These are phyloP conservation scores for Planiliza haematocheilus DNA, from an alignment of 2,113 vertebrate genomes.

Conservation along the genomic window DNA sequence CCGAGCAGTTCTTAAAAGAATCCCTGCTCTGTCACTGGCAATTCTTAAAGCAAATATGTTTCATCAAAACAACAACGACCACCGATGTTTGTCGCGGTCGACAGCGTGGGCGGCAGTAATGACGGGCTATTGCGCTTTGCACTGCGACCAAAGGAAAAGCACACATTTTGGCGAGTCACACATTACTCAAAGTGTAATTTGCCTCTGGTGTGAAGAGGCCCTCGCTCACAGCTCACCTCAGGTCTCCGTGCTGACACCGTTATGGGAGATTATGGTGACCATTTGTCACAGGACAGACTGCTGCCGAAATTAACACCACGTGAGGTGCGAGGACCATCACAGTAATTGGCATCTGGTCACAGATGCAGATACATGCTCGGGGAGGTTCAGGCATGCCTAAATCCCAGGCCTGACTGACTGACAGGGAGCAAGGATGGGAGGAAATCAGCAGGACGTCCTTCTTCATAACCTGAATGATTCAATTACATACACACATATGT, in stretches of 20 bases:
- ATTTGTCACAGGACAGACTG: slow-evolving; percentile 74
- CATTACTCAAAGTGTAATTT: slow-evolving; percentile 54
- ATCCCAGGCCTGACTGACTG: slow-evolving; percentile 4
- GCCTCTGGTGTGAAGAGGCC: slow-evolving; percentile 59
- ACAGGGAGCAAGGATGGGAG: slow-evolving; percentile 1
- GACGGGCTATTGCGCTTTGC: slow-evolving; percentile 68
- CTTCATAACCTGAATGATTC: slow-evolving; percentile 10
- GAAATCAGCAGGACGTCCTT: slow-evolving; percentile 12
- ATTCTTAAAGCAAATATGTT: slow-evolving; percentile 60
- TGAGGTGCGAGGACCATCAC: slow-evolving; percentile 49
- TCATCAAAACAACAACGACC: slow-evolving; percentile 55
- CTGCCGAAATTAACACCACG: slow-evolving; percentile 62
- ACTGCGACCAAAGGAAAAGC: slow-evolving; percentile 50
- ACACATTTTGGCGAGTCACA: slow-evolving; percentile 56
- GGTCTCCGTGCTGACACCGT: slow-evolving; percentile 51
- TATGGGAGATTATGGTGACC: slow-evolving; percentile 62
- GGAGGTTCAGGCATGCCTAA: neutral
- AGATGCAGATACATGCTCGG: slow-evolving; percentile 20
- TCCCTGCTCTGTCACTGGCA: slow-evolving; percentile 47
- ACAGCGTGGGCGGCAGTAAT: slow-evolving; percentile 54
- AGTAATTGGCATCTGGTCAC: slow-evolving; percentile 53
- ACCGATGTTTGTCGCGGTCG: slow-evolving; percentile 57
- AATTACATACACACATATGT: neutral
- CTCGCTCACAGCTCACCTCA: slow-evolving; percentile 48
- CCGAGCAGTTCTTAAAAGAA: slow-evolving; percentile 51